These are phyloP conservation scores for Mayetiola destructor DNA, from an alignment of 2,888 invertebrate species.

Conservation along the genomic window DNA sequence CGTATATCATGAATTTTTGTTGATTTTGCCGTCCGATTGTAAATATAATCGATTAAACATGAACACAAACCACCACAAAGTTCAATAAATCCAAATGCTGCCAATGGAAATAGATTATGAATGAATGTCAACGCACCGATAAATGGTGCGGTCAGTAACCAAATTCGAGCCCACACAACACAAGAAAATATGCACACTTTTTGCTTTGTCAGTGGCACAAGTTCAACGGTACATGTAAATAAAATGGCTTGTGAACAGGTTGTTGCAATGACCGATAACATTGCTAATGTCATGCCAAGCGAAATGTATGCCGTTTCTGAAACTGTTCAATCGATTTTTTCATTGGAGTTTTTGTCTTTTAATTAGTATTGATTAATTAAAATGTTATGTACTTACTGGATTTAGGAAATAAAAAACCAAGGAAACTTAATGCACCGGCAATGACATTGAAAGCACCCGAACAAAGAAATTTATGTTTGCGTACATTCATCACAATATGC, in stretches of 20 bases:
- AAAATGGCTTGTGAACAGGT: slow-evolving; percentile 35
- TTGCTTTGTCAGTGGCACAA: slow-evolving; percentile 31
- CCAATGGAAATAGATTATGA: slow-evolving; percentile 30
- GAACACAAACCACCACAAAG: slow-evolving; percentile 29
- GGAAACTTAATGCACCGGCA: slow-evolving; percentile 31
- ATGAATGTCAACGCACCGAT: slow-evolving; percentile 31
- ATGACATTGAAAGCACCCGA: slow-evolving; percentile 32
- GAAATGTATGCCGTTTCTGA: slow-evolving; percentile 26
- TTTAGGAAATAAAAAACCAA: slow-evolving; percentile 32
- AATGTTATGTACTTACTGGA: slow-evolving; percentile 25
- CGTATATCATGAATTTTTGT: background rate
- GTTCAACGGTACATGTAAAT: slow-evolving; percentile 32
- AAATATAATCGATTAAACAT: background rate
- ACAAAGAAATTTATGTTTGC: slow-evolving; percentile 33
- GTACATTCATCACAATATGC: slow-evolving; percentile 28
- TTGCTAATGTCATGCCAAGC: slow-evolving; percentile 33
- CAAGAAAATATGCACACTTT: slow-evolving; percentile 32
- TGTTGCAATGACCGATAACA: slow-evolving; percentile 32
- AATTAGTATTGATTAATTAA: background rate
- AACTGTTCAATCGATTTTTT: background rate
- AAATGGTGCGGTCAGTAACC: slow-evolving; percentile 33
- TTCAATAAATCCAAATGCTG: slow-evolving; percentile 28
- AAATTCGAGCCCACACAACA: slow-evolving; percentile 32
- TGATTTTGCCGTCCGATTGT: background rate
- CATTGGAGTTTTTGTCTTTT: background rate